Percentiles rank a stretch among this genome's conserved stretches.
Evolutionary conservation across 2,888 invertebrate genomes (phyloP).

Genomic region (Philhelius pedissequus): DNA sequence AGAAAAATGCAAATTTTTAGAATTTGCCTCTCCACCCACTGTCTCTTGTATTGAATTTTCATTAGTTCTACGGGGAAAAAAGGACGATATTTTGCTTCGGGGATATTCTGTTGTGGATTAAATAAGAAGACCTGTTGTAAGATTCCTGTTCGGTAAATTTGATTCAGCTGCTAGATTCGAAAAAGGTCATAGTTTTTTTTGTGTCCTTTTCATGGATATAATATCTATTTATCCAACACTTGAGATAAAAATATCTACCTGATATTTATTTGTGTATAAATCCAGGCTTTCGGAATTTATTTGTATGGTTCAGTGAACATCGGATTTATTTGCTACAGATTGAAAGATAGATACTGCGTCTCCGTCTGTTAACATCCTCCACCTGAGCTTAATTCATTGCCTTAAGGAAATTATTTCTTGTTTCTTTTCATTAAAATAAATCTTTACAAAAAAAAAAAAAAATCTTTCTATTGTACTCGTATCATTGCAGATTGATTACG

Average conservation of each 20-base stretch:
- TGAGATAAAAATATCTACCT: slow-evolving; percentile 4
- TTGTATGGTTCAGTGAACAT: slow-evolving; percentile 9
- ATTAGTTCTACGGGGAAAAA: neutral
- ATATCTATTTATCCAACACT: neutral
- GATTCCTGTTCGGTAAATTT: slow-evolving; percentile 9
- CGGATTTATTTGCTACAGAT: neutral
- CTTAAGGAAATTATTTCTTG: neutral
- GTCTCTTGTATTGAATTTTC: slow-evolving; percentile 13
- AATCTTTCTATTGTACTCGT: slow-evolving; percentile 7
- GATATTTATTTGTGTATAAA: slow-evolving; percentile 2
- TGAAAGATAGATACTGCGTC: neutral
- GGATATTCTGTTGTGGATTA: neutral
- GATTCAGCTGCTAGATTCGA: slow-evolving; percentile 15
- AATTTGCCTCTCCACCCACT: neutral
- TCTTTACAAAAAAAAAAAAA: neutral
- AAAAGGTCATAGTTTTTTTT: neutral
- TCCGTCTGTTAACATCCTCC: neutral
- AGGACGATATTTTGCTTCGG: neutral
- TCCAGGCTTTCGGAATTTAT: neutral
- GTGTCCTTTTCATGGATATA: neutral
- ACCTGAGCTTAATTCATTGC: neutral
- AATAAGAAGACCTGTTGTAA: neutral
- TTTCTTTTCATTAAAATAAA: slow-evolving; percentile 8
- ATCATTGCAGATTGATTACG: slow-evolving; percentile 21
- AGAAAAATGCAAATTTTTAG: slow-evolving; percentile 26